Evolutionary conservation across 1,140 invertebrate species (phyloP).

Genomic region (Nylanderia fulva): DNA sequence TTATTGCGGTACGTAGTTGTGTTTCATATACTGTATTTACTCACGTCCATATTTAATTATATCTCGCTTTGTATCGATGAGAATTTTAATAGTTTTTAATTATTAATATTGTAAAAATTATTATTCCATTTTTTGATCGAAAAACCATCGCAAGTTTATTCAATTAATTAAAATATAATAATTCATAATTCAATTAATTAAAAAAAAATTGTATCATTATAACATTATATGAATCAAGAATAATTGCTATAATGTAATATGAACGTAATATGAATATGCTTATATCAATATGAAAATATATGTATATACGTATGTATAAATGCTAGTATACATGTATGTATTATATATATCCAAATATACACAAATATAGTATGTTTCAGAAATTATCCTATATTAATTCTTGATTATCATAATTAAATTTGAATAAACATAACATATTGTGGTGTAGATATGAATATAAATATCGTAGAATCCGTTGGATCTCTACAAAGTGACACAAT

Average conservation of each 20-base stretch:
- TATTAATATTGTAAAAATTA: not conserved
- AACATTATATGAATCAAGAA: not conserved
- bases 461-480: not conserved
- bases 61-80: not conserved
- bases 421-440: not conserved
- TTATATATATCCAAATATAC: too few relatives aligned
- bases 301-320: not conserved
- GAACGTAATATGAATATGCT: not conserved
- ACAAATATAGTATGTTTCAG: too few relatives aligned
- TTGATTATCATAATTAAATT: slow-evolving; percentile 14
- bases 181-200: not conserved
- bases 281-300: not conserved
- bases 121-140: not conserved
- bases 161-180: slow-evolving; percentile 21
- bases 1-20: slow-evolving; percentile 14
- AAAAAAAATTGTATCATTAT: not conserved
- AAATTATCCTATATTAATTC: not conserved
- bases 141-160: not conserved
- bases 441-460: too few relatives aligned
- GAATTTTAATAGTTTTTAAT: slow-evolving; percentile 1
- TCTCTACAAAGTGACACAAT: not conserved
- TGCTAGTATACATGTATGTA: too few relatives aligned
- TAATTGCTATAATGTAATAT: not conserved
- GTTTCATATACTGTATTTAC: slow-evolving; percentile 11
- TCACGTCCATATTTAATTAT: slow-evolving; percentile 36